These are phyloP conservation scores for Brachypteracias leptosomus DNA, from an alignment of 2,113 vertebrate genomes.

Conservation along the genomic window DNA sequence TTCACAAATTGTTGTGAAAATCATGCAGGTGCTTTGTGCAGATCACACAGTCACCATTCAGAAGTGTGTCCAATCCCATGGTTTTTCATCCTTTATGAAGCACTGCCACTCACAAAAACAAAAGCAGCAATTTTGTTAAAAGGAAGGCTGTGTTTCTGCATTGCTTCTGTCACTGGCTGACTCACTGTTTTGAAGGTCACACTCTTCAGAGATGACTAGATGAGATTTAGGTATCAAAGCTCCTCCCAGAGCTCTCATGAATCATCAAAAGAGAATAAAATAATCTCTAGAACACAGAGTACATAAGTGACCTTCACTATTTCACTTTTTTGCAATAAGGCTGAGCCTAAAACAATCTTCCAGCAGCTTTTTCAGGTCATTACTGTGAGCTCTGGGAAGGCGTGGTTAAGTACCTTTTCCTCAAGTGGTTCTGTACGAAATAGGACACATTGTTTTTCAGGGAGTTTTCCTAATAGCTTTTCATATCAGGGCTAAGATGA, in stretches of 20 bases:
- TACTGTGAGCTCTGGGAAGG: background rate
- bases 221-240: background rate
- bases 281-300: background rate
- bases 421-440: background rate
- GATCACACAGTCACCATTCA: rapidly evolving
- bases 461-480: background rate
- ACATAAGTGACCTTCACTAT: background rate
- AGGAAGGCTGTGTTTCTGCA: background rate
- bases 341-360: background rate
- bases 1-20: background rate
- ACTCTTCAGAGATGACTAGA: background rate
- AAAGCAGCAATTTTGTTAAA: background rate
- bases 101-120: background rate
- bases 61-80: rapidly evolving
- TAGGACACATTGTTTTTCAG: background rate
- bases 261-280: background rate
- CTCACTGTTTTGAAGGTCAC: conserved; percentile 2
- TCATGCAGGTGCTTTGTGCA: rapidly evolving
- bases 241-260: background rate
- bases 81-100: background rate
- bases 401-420: background rate
- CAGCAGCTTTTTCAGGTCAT: background rate
- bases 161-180: background rate
- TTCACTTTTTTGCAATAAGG: background rate
- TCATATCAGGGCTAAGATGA: background rate